A percentile compares a stretch with the other conserved stretches of the same genome.
These are phyloP conservation scores for Clavelina lepadiformis DNA, from an alignment of 23 tunicate species.

Conservation along the genomic window DNA sequence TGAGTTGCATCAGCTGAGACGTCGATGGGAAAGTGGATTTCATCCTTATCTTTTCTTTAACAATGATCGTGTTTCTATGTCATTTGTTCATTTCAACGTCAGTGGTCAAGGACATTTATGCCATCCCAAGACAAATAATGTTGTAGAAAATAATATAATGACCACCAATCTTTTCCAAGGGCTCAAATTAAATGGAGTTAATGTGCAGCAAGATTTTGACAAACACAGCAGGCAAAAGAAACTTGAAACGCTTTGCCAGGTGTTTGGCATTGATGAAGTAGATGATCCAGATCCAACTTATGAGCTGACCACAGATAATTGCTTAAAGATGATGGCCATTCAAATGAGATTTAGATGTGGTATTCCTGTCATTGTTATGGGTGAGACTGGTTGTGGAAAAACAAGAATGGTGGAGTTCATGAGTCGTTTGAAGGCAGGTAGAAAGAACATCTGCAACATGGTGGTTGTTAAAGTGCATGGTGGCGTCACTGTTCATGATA, in stretches of 20 bases:
- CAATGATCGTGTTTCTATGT: slow-evolving; percentile 41
- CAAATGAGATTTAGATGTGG: slow-evolving; percentile 61
- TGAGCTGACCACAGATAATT: slow-evolving; percentile 77
- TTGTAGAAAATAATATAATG: slow-evolving; percentile 28
- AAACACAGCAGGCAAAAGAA: slow-evolving; percentile 18
- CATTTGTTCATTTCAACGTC: slow-evolving; percentile 44
- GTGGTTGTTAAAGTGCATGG: slow-evolving; percentile 52
- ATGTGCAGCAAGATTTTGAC: slow-evolving; percentile 25
- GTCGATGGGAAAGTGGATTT: slow-evolving; percentile 50
- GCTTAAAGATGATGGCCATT: slow-evolving; percentile 67
- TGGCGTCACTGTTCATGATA: slow-evolving; percentile 30
- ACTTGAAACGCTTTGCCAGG: slow-evolving; percentile 25
- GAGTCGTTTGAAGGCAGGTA: slow-evolving; percentile 61
- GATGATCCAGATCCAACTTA: slow-evolving; percentile 55
- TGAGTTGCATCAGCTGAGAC: slow-evolving; percentile 43
- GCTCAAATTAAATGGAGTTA: slow-evolving; percentile 14
- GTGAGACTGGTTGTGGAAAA: slow-evolving; percentile 81
- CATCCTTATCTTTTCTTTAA: slow-evolving; percentile 74
- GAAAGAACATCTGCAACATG: slow-evolving; percentile 20
- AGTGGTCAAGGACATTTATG: slow-evolving; percentile 32
- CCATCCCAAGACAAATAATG: slow-evolving; percentile 33
- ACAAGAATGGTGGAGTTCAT: slow-evolving; percentile 77
- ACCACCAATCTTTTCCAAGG: slow-evolving; percentile 2
- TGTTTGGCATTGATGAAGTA: slow-evolving; percentile 25
- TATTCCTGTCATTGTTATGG: slow-evolving; percentile 73